Conservation (phyloP, 2,113 vertebrate genomes). For the Panthera uncia region DNA sequence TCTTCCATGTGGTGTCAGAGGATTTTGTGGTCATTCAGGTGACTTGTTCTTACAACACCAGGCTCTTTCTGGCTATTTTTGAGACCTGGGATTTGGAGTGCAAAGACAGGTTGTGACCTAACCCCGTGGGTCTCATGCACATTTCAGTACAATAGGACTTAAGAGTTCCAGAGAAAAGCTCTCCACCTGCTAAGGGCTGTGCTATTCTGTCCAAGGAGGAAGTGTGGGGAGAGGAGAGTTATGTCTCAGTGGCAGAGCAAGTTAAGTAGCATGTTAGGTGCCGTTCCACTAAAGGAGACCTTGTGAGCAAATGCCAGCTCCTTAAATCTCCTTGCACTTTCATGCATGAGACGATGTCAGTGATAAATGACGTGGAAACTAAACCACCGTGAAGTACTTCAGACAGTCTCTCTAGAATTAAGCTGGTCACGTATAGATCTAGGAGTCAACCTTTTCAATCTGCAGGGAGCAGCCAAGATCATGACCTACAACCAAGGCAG, state of each 20-base stretch:
- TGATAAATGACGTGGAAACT: constrained; percentile 56
- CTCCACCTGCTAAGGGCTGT: neutral
- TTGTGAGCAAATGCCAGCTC: constrained; percentile 30
- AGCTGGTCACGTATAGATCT: constrained; percentile 29
- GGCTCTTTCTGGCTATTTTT: neutral
- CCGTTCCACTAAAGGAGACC: neutral
- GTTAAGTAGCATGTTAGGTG: constrained; percentile 14
- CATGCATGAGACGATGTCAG: constrained; percentile 5
- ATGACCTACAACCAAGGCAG: constrained; percentile 61
- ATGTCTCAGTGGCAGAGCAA: neutral
- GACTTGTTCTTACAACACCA: neutral
- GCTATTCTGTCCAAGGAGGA: neutral
- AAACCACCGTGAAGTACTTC: neutral
- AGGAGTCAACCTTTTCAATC: constrained; percentile 68
- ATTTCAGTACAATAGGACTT: neutral
- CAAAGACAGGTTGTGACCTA: neutral
- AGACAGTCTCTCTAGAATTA: constrained; percentile 42
- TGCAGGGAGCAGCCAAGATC: constrained; percentile 43
- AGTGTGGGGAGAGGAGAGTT: neutral
- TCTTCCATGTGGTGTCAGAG: neutral
- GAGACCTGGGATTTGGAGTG: neutral
- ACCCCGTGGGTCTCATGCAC: neutral
- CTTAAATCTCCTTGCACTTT: constrained; percentile 56
- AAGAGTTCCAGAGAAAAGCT: neutral
- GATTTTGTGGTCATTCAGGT: neutral